phyloP scores from a whole-genome alignment of 2,888 invertebrate species.

The Diadromus collaris region DNA sequence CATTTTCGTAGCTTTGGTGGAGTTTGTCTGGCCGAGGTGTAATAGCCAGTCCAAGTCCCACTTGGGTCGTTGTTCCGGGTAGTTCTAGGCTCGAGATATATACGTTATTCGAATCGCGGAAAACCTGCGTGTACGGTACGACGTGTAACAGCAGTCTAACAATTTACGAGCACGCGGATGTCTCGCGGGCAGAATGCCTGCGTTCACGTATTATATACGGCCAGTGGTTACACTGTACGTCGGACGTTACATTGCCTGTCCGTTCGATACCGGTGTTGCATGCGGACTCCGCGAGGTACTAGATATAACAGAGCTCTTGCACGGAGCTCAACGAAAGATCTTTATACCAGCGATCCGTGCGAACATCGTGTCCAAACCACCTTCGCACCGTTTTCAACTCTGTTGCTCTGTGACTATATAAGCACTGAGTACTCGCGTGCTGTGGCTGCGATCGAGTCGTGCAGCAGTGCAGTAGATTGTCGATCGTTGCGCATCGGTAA shows the following conservation, averaged over 20 bases:
- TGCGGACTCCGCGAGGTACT: slow-evolving; percentile 12
- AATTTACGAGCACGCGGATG: slow-evolving; percentile 61
- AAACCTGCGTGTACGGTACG: slow-evolving; percentile 36
- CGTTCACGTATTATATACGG: slow-evolving; percentile 38
- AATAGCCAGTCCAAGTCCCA: background rate
- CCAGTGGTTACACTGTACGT: background rate
- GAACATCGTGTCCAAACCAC: slow-evolving; percentile 46
- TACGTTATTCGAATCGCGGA: slow-evolving; percentile 25
- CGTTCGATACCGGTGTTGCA: slow-evolving; percentile 46
- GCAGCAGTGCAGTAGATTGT: slow-evolving; percentile 23
- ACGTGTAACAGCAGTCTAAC: slow-evolving; percentile 45
- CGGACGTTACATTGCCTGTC: slow-evolving; percentile 41
- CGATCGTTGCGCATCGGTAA: slow-evolving; percentile 10
- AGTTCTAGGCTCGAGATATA: background rate
- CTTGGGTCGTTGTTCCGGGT: background rate
- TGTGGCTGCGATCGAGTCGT: slow-evolving; percentile 12
- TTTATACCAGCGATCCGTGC: slow-evolving; percentile 29
- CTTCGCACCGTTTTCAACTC: slow-evolving; percentile 46
- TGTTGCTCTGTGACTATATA: slow-evolving; percentile 9
- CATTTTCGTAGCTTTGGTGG: background rate
- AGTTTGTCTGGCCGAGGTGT: background rate
- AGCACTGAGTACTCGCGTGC: slow-evolving; percentile 36
- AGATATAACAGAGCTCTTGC: slow-evolving; percentile 18
- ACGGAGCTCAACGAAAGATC: slow-evolving; percentile 21
- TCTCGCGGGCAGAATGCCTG: slow-evolving; percentile 55